Percentiles rank a stretch among this genome's conserved stretches.
Evolutionary conservation across 1,140 invertebrate species (phyloP).

Genomic region (Papilio dardanus): DNA sequence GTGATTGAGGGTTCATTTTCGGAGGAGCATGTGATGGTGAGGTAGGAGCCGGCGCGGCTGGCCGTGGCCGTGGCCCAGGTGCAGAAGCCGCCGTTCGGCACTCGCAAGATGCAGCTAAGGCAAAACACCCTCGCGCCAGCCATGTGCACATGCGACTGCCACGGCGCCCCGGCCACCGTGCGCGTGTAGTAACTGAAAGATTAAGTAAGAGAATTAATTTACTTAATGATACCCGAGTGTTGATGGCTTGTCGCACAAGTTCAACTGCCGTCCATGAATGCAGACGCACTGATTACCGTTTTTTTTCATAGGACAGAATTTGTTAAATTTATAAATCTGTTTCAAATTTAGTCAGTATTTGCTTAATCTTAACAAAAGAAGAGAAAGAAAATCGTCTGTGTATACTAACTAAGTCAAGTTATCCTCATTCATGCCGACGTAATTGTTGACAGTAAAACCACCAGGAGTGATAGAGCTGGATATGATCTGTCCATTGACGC

Average conservation of each 20-base stretch:
- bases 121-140: constrained; percentile 71
- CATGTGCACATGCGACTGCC: constrained; percentile 80
- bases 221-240: too few species aligned
- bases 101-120: constrained; percentile 71
- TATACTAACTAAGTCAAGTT: constrained; percentile 64
- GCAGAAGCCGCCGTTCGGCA: constrained; percentile 75
- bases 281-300: too few species aligned
- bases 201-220: too few species aligned
- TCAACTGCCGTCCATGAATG: too few species aligned
- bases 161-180: constrained; percentile 71
- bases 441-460: constrained; percentile 73
- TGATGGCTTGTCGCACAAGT: too few species aligned
- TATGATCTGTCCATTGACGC: constrained; percentile 57
- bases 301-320: too few species aligned
- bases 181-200: constrained; percentile 83
- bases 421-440: constrained; percentile 74
- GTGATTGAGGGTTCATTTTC: constrained; percentile 80
- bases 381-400: neutral
- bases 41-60: constrained; percentile 82
- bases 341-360: too few species aligned
- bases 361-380: neutral
- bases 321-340: too few species aligned
- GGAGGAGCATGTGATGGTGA: constrained; percentile 73
- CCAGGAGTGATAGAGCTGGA: constrained; percentile 71
- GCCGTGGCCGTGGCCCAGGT: constrained; percentile 82